Evolutionary conservation across 1,140 invertebrate species (phyloP).

Genomic region (Bombus breviceps): DNA sequence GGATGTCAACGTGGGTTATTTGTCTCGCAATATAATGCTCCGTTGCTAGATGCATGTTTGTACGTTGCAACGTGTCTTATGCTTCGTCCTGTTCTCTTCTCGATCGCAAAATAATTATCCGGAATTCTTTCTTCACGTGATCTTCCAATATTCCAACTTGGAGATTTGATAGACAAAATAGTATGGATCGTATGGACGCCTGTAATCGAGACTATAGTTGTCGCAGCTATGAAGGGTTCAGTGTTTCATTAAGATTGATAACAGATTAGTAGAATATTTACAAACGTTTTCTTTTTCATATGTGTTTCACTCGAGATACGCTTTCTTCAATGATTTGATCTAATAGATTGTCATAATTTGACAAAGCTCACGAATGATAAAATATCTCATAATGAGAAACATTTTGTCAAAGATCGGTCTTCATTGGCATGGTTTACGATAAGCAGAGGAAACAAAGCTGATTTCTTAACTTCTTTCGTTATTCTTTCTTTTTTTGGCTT

Average conservation of each 20-base stretch:
- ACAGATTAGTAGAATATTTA: neutral
- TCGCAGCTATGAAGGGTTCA: neutral
- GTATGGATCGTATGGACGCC: no score
- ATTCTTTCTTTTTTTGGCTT: no score
- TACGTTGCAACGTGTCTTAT: neutral
- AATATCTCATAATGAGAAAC: no score
- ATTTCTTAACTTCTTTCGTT: no score
- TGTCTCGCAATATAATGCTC: neutral
- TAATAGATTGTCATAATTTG: neutral
- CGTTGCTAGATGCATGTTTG: conserved; percentile 17
- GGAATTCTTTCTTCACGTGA: no score
- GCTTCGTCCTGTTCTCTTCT: neutral
- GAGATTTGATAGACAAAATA: neutral
- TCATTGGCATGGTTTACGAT: no score
- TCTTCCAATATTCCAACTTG: neutral
- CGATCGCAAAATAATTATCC: conserved; percentile 13
- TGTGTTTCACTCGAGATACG: neutral
- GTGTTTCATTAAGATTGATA: neutral
- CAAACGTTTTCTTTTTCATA: no score
- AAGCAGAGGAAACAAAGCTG: no score
- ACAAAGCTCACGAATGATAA: no score
- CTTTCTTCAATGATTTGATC: neutral
- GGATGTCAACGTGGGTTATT: conserved; percentile 14
- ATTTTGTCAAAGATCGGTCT: no score
- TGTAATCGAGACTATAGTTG: no score